These are phyloP conservation scores for Ellobius talpinus DNA, from an alignment of 2,113 vertebrate species.

Conservation along the genomic window DNA sequence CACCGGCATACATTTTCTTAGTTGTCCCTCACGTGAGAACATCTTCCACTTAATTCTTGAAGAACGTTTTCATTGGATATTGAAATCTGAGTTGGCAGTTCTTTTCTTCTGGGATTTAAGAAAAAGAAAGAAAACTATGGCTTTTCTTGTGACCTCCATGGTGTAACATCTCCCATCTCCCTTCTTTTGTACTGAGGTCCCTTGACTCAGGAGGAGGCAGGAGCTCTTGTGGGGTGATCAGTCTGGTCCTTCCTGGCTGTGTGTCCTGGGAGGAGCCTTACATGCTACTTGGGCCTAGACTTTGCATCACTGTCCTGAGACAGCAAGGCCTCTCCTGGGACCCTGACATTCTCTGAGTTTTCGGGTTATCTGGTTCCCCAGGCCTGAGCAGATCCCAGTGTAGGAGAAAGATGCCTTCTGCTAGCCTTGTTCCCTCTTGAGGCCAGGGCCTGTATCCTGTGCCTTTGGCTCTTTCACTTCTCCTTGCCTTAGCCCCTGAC, in stretches of 20 bases:
- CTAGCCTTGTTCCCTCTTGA: not conserved
- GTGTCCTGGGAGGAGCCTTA: not conserved
- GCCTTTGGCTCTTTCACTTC: not conserved
- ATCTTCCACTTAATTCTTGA: not conserved
- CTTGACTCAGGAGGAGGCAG: not conserved
- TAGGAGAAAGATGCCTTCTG: not conserved
- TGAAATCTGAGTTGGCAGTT: conserved; percentile 31
- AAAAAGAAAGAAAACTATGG: not conserved
- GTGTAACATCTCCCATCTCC: not conserved
- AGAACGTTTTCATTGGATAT: conserved; percentile 26
- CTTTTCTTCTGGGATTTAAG: conserved; percentile 41
- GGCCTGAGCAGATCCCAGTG: not conserved
- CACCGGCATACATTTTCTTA: not conserved
- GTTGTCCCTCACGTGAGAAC: conserved; percentile 16
- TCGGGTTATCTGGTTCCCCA: not conserved
- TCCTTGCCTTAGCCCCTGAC: not conserved
- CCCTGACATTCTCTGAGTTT: not conserved
- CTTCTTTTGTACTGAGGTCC: not conserved
- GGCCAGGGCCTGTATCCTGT: too few species aligned
- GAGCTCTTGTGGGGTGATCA: not conserved
- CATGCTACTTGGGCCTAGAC: not conserved
- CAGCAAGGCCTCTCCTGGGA: not conserved
- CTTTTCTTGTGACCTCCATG: not conserved
- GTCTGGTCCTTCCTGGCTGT: not conserved
- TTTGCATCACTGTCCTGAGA: not conserved